Conservation (phyloP, 1,140 invertebrate genomes). For the Drosophila lini region DNA sequence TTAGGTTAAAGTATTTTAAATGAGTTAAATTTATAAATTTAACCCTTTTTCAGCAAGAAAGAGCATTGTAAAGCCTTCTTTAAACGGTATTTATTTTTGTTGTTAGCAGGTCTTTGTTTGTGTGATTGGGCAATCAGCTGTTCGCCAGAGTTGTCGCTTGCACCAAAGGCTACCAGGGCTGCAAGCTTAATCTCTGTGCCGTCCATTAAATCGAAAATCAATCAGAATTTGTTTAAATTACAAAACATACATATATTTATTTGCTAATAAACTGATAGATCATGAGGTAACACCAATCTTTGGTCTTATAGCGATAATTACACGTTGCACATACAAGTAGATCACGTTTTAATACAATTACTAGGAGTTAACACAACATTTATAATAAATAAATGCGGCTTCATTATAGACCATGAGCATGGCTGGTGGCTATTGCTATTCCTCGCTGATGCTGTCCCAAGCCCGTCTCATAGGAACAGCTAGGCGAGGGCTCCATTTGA, state of each 20-base stretch:
- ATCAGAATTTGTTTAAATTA: slow-evolving; percentile 1
- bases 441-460: slow-evolving; percentile 59
- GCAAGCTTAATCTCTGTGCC: background rate
- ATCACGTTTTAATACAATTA: slow-evolving; percentile 74
- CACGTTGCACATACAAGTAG: slow-evolving; percentile 46
- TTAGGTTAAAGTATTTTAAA: no score
- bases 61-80: background rate
- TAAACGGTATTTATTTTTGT: background rate
- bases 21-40: rapidly evolving
- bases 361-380: slow-evolving; percentile 29
- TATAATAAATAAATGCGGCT: slow-evolving; percentile 15
- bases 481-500: slow-evolving; percentile 50
- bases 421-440: slow-evolving; percentile 55
- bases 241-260: slow-evolving; percentile 46
- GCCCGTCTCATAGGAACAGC: slow-evolving; percentile 57
- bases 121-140: slow-evolving; percentile 30
- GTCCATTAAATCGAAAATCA: slow-evolving; percentile 12
- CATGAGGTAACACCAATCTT: slow-evolving; percentile 62
- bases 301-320: slow-evolving; percentile 58
- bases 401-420: slow-evolving; percentile 53
- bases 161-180: slow-evolving; percentile 12
- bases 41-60: background rate
- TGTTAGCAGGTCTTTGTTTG: slow-evolving; percentile 41
- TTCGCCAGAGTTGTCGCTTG: slow-evolving; percentile 5
- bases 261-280: slow-evolving; percentile 35